phyloP scores from a whole-genome alignment of 2,113 vertebrate species.

The Cervus canadensis region DNA sequence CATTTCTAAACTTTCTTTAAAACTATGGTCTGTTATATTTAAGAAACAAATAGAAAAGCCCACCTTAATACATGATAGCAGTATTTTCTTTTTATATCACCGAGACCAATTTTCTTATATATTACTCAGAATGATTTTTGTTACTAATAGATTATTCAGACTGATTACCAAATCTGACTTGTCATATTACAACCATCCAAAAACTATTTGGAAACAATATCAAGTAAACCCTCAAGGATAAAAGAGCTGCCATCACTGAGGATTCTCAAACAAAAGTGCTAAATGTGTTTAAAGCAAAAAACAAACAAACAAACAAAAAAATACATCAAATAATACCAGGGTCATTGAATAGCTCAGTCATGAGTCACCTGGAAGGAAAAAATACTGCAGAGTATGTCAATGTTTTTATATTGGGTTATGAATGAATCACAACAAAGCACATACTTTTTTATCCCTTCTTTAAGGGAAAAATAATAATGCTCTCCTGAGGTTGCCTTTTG shows the following conservation, averaged over 20 bases:
- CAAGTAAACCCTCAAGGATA: background rate
- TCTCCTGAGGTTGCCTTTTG: background rate
- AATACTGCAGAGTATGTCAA: background rate
- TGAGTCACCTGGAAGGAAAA: background rate
- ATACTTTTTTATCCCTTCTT: background rate
- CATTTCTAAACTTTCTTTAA: background rate
- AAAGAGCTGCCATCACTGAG: background rate
- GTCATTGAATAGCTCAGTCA: background rate
- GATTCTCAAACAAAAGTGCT: background rate
- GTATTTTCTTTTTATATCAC: slow-evolving; percentile 13
- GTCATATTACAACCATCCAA: background rate
- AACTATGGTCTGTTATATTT: background rate
- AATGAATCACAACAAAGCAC: background rate
- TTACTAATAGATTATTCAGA: background rate
- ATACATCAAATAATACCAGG: background rate
- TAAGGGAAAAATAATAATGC: background rate
- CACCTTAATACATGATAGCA: background rate
- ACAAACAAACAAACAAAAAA: too few relatives aligned
- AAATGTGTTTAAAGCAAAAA: background rate
- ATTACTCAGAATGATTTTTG: background rate
- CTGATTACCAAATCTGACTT: background rate
- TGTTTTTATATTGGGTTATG: background rate
- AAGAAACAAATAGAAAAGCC: background rate
- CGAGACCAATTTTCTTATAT: background rate
- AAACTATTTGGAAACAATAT: background rate